Base-by-base conservation (phyloP, 2,113 vertebrate species). In the Callithrix jacchus region DNA sequence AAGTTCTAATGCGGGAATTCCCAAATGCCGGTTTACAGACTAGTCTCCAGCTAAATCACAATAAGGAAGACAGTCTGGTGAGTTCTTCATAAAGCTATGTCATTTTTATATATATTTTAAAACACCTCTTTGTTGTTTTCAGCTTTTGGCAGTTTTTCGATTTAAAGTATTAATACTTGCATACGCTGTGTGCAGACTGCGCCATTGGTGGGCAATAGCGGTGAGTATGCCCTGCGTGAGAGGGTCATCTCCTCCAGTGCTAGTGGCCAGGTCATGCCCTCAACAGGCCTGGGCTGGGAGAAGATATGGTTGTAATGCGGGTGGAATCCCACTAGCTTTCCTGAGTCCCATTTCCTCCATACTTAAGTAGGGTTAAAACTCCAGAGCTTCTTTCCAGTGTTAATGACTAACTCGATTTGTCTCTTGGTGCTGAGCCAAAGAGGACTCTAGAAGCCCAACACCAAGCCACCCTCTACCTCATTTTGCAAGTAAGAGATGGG, bases 181-280 rank as follows among this genome's bases (percentile, higher is more conserved):
- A 4, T 99, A 99, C 97, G 99, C 99, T 30, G 98, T 99, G 73
- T 99, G 99, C 97, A 99, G 98, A 98, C 98, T 99, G 49, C 99
- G 98, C 80, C 99, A 99, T 93, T 99, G 99, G 99, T 99, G 99
- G 99, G 99, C 99, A 84, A 99, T 99, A 92, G 99, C 99, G 93
- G 99, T 99, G 97, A 98, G 99, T 99, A 42, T 4, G 40, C 18
- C 70, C n/a, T 9, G n/a, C 8, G 1, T 21, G 71, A 23, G 37
- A 8, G 45, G 42, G 25, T 58, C 11, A 0, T 9, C n/a, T 0
- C 2, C 25, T 32, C 18, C 16, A 4, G 20, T 30, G 58, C 21
- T 40, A 68, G 23, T 27, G 45, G 27, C 85, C 27, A 20, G 42
- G 47, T 13, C 73, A 61, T 49, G 11, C 23, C 61, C 16, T 7